Base-by-base conservation (phyloP, 1,140 invertebrate species). In the Spodoptera litura region DNA sequence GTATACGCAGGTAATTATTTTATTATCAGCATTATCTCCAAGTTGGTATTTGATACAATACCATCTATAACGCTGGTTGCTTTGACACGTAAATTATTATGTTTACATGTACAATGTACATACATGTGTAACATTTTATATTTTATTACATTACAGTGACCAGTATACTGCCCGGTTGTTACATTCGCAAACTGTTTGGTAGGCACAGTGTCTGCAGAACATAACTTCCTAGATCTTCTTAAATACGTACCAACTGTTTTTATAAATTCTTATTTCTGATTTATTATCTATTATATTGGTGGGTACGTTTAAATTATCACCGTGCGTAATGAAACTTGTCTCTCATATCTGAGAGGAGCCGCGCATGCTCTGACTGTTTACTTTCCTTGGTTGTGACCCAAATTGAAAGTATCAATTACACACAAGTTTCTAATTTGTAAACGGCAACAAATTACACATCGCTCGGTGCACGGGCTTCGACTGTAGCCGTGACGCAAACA, bases 401-500 rank as follows among this genome's bases (percentile, higher is more conserved):
- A 77, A 66, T 77, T 20, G 52, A 78, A 53, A 78, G 68, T 78
- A 78, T 78, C 76, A 78, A 71, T 78, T 78, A 78, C 75, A 70
- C 55, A 78, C 76, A 35, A 70, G 76, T 78, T 78, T 78, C 76
- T 71, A 78, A 78, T 78, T 78, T 53, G 76, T 71, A 71, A 71
- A 70, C 64, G 49, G 64, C 76, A 78, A 70, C 68, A 78, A 78
- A 78, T 78, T 78, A 78, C 62, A 77, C 74, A 66, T 77, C 44
- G 73, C 13, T 25, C 52, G 49, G 15, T 6, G 62, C n/a, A 20
- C 66, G 55, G 66, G 55, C 55, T 80, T 78, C 78, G 70, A 78
- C 81, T 74, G 6, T 81, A 81, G 74, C 72, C 59, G 71, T 83
- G 82, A 81, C 79, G 79, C 75, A 78, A 83, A 81, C 79, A 70